Evolutionary conservation across 30 jellyfish, hydroid and myxozoan species (phyloP).

Genomic region (Aurelia coerulea): DNA sequence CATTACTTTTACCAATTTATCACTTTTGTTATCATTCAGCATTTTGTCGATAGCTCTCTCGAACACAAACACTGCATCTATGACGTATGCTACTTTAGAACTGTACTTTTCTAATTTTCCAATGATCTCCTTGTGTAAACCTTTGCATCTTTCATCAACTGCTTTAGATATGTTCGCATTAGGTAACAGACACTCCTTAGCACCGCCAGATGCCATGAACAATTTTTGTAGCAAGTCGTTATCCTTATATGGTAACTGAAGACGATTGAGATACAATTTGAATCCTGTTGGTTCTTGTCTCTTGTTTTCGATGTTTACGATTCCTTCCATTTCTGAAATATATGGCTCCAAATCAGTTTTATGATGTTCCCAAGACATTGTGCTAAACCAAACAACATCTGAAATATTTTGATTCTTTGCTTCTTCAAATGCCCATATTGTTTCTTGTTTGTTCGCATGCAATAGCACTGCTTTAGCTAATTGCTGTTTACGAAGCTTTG

Average conservation of each 20-base stretch:
- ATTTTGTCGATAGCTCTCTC: slow-evolving; percentile 25
- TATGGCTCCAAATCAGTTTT: slow-evolving; percentile 29
- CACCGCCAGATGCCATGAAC: slow-evolving; percentile 37
- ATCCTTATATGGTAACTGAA: slow-evolving; percentile 48
- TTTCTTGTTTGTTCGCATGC: slow-evolving; percentile 44
- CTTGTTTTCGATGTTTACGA: slow-evolving; percentile 65
- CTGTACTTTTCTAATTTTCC: slow-evolving; percentile 16
- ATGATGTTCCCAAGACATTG: slow-evolving; percentile 49
- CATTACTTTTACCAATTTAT: slow-evolving; percentile 29
- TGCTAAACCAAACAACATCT: slow-evolving; percentile 68
- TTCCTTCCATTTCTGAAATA: slow-evolving; percentile 74
- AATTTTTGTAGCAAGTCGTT: slow-evolving; percentile 51
- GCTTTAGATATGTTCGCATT: slow-evolving; percentile 9
- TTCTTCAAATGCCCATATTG: slow-evolving; percentile 51
- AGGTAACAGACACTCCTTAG: slow-evolving; percentile 28
- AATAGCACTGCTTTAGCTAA: slow-evolving; percentile 77
- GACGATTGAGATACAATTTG: slow-evolving; percentile 30
- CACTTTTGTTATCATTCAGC: slow-evolving; percentile 6
- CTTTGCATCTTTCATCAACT: slow-evolving; percentile 38
- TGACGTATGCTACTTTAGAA: slow-evolving; percentile 53
- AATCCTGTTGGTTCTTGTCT: slow-evolving; percentile 51
- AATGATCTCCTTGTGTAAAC: slow-evolving; percentile 12
- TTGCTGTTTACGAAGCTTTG: slow-evolving; percentile 47
- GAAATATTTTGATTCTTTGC: slow-evolving; percentile 56
- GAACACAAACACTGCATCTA: slow-evolving; percentile 79